Evolutionary conservation across 2,797 vertebrate species (phyloP).

Genomic region (Phrynocephalus vlangalii): DNA sequence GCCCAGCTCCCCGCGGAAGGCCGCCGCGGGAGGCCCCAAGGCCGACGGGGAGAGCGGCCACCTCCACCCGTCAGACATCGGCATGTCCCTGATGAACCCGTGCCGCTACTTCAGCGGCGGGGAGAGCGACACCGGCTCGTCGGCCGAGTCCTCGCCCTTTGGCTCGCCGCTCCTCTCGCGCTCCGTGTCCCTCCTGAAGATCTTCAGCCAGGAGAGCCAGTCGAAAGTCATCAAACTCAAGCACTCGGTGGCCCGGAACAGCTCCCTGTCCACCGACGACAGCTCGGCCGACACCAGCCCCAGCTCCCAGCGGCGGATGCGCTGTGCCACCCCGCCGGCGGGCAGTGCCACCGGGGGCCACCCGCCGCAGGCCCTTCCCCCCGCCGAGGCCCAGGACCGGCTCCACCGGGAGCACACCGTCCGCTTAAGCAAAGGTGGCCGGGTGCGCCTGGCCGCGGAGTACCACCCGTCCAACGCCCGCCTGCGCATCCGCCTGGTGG

Average conservation of each 20-base stretch:
- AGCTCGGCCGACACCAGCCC: constrained; percentile 94
- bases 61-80: constrained; percentile 83
- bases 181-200: constrained; percentile 92
- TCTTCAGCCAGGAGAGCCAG: constrained; percentile 94
- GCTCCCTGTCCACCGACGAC: constrained; percentile 94
- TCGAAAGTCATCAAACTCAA: constrained; percentile 94
- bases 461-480: constrained; percentile 88
- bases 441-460: constrained; percentile 86
- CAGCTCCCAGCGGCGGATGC: constrained; percentile 83
- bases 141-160: constrained; percentile 94
- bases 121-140: constrained; percentile 96
- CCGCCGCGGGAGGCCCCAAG: constrained; percentile 66
- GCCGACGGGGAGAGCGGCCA: constrained; percentile 77
- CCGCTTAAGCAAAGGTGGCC: constrained; percentile 87
- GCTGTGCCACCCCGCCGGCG: constrained; percentile 76
- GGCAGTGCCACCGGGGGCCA: constrained; percentile 64
- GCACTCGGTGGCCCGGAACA: constrained; percentile 90
- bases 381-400: constrained; percentile 65
- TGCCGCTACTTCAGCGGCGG: constrained; percentile 94
- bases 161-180: constrained; percentile 93
- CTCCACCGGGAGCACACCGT: constrained; percentile 82
- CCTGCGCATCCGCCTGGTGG: constrained; percentile 88
- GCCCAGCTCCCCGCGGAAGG: constrained; percentile 83
- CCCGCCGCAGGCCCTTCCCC: constrained; percentile 51
- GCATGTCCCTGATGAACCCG: constrained; percentile 88